A percentile compares a stretch with the other conserved stretches of the same genome.
These are phyloP conservation scores for Puffinus mauretanicus DNA, from an alignment of 2,113 vertebrate genomes.

Conservation along the genomic window DNA sequence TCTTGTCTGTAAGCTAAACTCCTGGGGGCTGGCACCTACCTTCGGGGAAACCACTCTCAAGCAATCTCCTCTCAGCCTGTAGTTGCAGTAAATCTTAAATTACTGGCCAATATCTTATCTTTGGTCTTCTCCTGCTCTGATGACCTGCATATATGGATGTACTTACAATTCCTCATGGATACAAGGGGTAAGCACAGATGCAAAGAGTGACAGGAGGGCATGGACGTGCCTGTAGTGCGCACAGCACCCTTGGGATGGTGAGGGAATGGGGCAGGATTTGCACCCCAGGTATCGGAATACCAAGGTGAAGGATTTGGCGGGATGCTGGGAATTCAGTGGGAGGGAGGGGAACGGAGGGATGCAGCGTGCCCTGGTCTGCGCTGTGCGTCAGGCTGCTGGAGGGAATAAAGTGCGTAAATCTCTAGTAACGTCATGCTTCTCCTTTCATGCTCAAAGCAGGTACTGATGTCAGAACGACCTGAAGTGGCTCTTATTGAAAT, in stretches of 20 bases:
- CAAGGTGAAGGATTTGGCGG: neutral
- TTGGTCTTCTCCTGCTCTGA: neutral
- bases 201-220: neutral
- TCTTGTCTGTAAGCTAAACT: neutral
- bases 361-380: neutral
- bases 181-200: accelerated
- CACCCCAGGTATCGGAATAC: neutral
- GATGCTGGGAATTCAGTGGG: neutral
- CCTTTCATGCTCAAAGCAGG: neutral
- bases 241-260: neutral
- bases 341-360: neutral
- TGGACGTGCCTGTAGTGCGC: neutral
- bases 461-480: neutral
- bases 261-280: neutral
- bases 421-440: neutral
- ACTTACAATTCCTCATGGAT: neutral
- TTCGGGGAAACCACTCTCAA: neutral
- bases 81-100: neutral
- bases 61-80: neutral
- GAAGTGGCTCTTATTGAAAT: neutral
- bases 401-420: neutral
- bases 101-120: neutral
- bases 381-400: neutral
- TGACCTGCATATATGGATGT: accelerated
- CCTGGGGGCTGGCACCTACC: neutral